Conservation (phyloP, 2,888 invertebrate genomes). For the Pasiphila rectangulata region DNA sequence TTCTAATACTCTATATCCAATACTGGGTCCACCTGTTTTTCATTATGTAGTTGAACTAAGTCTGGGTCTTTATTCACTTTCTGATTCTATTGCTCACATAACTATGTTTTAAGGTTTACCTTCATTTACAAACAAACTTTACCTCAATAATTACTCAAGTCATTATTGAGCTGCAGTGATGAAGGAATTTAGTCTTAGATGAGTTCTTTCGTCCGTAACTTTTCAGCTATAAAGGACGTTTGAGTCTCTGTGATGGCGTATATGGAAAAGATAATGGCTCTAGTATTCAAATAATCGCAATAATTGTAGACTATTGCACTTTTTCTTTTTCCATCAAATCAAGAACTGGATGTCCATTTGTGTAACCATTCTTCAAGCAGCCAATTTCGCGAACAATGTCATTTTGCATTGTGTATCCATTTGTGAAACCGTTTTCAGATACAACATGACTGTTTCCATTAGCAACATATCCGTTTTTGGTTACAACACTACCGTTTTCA, state of each 20-base stretch:
- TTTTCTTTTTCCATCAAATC: constrained; percentile 58
- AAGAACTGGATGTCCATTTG: constrained; percentile 45
- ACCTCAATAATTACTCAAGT: no score
- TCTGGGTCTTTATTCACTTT: no score
- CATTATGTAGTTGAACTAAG: no score
- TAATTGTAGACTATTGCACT: constrained; percentile 52
- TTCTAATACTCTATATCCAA: neutral
- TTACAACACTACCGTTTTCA: constrained; percentile 25
- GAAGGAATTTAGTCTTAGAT: no score
- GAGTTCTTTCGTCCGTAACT: no score
- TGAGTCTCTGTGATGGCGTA: no score
- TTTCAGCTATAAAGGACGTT: no score
- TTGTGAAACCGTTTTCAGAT: constrained; percentile 33
- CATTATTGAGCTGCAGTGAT: no score
- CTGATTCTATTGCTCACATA: no score
- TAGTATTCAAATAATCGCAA: constrained; percentile 15
- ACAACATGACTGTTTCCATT: constrained; percentile 23
- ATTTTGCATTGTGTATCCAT: neutral
- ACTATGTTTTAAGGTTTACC: no score
- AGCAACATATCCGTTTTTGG: constrained; percentile 35
- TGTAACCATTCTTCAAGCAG: constrained; percentile 45
- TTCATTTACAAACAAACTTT: no score
- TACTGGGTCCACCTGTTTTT: neutral
- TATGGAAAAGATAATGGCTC: neutral
- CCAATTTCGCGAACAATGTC: constrained; percentile 19